Evolutionary conservation across 2,888 invertebrate genomes (phyloP), one percentile per base, ranked within the genome.

Genomic region (Galerucella nymphaeae): DNA sequence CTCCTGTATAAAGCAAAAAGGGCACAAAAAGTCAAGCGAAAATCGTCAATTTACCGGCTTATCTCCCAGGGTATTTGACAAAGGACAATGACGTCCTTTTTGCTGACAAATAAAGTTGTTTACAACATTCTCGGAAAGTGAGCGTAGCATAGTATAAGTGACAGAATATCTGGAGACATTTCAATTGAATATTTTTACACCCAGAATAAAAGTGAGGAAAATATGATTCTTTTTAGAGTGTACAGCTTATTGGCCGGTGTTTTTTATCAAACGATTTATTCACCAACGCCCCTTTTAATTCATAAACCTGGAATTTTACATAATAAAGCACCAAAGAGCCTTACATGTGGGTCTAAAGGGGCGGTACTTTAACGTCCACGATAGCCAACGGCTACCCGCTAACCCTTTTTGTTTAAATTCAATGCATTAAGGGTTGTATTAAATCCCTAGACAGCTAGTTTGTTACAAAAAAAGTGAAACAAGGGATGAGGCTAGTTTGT

Each of bases 351-450:
- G 69, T 50, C 62, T 41, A 55, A 23, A 69, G 45, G 66, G 69
- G 69, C 69, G 69, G 50, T 38, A 62, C 61, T 18, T 30, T 11
- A 62, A 62, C 14, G 53, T 50, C 62, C 70, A 23, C 69, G 67
- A 70, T 75, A 70, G 76, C 76, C 74, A 76, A 75, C 73, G 76
- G 76, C 76, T 72, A 76, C 61, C 68, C 50, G 20, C 53, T 42
- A 71, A 70, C 74, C 71, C 71, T 74, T 65, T 66, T 62, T 18
- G 38, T 18, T 38, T 6, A 42, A n/a, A 42, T 62, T 38, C 11
- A 41, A 42, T 41, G 61, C 2, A 62, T 18, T 10, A 13, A 41
- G 61, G 61, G 61, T 16, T 14, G 16, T 62, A 16, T 16, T 18
- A 11, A 18, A 62, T n/a, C 42, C 38, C 42, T 62, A 42, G 61